These are phyloP conservation scores for Neodiprion virginianus DNA, from an alignment of 1,140 invertebrate species.

Conservation along the genomic window DNA sequence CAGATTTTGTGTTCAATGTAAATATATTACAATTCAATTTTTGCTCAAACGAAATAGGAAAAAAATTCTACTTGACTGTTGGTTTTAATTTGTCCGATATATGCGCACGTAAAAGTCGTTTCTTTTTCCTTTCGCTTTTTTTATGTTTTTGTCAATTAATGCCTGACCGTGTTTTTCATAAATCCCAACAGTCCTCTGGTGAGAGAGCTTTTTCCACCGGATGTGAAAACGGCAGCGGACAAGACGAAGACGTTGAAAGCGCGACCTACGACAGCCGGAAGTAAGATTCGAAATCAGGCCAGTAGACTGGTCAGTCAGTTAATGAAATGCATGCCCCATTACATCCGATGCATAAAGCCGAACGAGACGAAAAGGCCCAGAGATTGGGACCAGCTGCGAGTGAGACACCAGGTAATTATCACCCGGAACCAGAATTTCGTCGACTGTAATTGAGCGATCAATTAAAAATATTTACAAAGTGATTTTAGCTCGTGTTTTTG, in stretches of 20 bases:
- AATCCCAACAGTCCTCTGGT: constrained; percentile 65
- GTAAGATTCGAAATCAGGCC: constrained; percentile 78
- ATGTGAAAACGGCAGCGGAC: constrained; percentile 55
- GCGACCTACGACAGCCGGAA: constrained; percentile 75
- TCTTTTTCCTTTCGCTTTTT: no score
- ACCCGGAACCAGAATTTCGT: no score
- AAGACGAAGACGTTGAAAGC: constrained; percentile 63
- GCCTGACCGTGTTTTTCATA: no score
- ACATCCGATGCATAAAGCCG: constrained; percentile 80
- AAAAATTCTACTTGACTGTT: no score
- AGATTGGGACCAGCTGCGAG: constrained; percentile 74
- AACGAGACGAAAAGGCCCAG: constrained; percentile 77
- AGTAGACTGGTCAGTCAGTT: constrained; percentile 75
- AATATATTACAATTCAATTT: no score
- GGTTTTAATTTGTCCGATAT: no score
- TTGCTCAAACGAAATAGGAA: no score
- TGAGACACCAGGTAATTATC: constrained; percentile 63
- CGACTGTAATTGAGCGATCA: no score
- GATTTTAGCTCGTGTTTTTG: constrained; percentile 41
- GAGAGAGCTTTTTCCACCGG: constrained; percentile 69
- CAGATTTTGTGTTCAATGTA: no score
- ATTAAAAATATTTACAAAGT: constrained; percentile 20
- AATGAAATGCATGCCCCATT: constrained; percentile 78
- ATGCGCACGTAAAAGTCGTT: no score
- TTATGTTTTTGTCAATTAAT: no score